These are phyloP conservation scores for Lytechinus variegatus DNA, from an alignment of 35 echinoderm and acorn worm species.

Conservation along the genomic window DNA sequence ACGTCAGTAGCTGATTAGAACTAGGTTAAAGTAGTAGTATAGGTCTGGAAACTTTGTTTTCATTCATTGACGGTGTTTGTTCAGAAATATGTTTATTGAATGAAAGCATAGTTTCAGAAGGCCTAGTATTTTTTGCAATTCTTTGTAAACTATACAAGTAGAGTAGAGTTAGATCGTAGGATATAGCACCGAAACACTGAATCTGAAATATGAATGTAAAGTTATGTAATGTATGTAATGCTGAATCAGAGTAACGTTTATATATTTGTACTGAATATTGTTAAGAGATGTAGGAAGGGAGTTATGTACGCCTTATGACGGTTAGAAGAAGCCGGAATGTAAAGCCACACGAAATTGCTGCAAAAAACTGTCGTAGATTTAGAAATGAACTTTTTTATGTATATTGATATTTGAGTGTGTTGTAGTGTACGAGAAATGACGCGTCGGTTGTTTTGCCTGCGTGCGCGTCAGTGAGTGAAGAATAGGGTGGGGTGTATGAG, in stretches of 20 bases:
- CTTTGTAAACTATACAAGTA: neutral
- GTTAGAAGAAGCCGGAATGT: slow-evolving; percentile 4
- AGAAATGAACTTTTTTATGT: neutral
- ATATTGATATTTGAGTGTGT: neutral
- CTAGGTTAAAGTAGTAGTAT: neutral
- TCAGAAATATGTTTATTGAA: neutral
- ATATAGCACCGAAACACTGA: slow-evolving; percentile 19
- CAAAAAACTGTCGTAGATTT: slow-evolving; percentile 43
- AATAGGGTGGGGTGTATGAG: neutral
- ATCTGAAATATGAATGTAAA: slow-evolving; percentile 37
- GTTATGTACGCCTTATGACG: slow-evolving; percentile 9
- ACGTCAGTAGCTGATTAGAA: slow-evolving; percentile 29
- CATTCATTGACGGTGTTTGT: neutral
- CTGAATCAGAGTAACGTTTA: neutral
- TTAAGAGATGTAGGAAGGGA: neutral
- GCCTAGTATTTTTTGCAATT: neutral
- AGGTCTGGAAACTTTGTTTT: neutral
- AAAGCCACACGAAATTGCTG: slow-evolving; percentile 48
- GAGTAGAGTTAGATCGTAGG: slow-evolving; percentile 23
- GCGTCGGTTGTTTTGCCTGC: neutral
- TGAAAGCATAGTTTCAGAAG: neutral
- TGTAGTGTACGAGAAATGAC: neutral
- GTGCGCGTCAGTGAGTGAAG: neutral
- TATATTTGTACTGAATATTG: neutral
- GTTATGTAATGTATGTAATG: neutral